Evolutionary conservation across 1,140 invertebrate genomes (phyloP).

Genomic region (Thaumetopoea pityocampa): DNA sequence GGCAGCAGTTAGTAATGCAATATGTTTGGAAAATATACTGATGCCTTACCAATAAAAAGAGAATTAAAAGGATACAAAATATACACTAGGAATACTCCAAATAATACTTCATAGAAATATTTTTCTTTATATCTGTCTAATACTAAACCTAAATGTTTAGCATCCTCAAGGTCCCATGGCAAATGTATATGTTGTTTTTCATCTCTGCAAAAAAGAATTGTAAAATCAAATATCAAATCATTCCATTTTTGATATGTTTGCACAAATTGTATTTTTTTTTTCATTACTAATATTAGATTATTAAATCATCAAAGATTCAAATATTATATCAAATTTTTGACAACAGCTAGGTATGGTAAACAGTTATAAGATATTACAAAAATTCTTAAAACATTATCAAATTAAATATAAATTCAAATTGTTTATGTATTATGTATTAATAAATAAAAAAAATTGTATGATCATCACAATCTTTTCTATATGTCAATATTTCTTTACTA

Average conservation of each 20-base stretch:
- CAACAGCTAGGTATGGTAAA: no score
- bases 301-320: no score
- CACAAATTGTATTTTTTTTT: no score
- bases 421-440: no score
- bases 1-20: no score
- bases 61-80: slow-evolving; percentile 96
- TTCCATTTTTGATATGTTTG: no score
- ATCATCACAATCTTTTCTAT: no score
- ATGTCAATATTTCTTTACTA: no score
- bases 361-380: not conserved
- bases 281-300: no score
- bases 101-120: slow-evolving; percentile 94
- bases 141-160: slow-evolving; percentile 94
- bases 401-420: no score
- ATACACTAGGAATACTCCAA: slow-evolving; percentile 93
- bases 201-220: slow-evolving; percentile 80
- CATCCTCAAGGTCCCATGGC: slow-evolving; percentile 96
- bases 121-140: slow-evolving; percentile 95
- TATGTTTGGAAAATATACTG: slow-evolving; percentile 6
- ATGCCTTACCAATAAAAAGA: not conserved
- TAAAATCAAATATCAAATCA: slow-evolving; percentile 7
- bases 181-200: slow-evolving; percentile 94
- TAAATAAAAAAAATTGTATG: no score
- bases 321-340: no score
- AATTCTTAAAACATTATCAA: not conserved